Conservation (phyloP, 1,140 invertebrate genomes). For the Leucophenga varia region DNA sequence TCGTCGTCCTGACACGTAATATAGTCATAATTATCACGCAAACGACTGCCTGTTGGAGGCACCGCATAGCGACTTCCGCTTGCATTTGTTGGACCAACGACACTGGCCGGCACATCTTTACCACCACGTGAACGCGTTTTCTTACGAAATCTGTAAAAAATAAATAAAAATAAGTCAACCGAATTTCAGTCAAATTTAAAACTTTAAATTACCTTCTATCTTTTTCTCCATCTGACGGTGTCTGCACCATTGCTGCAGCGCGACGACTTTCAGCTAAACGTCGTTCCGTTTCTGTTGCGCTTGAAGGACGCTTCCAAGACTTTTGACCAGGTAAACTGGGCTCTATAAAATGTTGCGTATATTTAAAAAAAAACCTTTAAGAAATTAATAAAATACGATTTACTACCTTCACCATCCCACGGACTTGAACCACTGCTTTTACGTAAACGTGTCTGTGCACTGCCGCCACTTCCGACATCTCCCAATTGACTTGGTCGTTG, state of each 20-base stretch:
- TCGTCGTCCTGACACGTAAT: constrained; percentile 30
- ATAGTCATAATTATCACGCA: constrained; percentile 49
- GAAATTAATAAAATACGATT: background rate
- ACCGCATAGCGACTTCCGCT: constrained; percentile 3
- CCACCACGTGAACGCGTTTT: constrained; percentile 41
- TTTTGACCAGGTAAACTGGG: constrained; percentile 59
- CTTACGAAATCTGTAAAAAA: constrained; percentile 44
- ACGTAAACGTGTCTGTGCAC: constrained; percentile 32
- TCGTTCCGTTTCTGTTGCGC: constrained; percentile 61
- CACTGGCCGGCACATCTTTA: constrained; percentile 33
- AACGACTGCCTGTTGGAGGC: constrained; percentile 19
- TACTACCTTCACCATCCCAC: constrained; percentile 61
- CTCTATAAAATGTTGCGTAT: too few relatives aligned
- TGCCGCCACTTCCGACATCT: constrained; percentile 16
- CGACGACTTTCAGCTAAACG: constrained; percentile 58
- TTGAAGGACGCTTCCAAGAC: constrained; percentile 65
- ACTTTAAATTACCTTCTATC: constrained; percentile 40
- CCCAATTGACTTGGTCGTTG: constrained; percentile 44
- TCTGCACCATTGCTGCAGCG: constrained; percentile 39
- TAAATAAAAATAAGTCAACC: background rate
- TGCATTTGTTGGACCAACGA: constrained; percentile 5
- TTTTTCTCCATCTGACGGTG: constrained; percentile 56
- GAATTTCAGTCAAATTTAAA: background rate
- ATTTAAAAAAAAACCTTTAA: background rate
- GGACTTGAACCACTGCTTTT: constrained; percentile 59